phyloP scores from a whole-genome alignment of 2,888 invertebrate genomes.

The Tenthredo livida region DNA sequence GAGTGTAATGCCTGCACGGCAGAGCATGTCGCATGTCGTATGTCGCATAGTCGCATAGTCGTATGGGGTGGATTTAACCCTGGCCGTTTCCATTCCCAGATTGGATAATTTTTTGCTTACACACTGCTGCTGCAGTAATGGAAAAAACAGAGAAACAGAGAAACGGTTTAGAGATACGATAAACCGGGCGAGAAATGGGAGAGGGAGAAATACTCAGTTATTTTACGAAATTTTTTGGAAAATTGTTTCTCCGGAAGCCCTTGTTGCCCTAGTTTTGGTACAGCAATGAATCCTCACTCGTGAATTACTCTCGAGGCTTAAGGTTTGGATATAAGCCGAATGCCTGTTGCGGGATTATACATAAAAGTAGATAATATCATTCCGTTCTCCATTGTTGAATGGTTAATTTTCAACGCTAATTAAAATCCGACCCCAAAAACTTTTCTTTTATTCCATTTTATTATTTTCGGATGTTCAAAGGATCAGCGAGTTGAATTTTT shows the following conservation, averaged over 20 bases:
- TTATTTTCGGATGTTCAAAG: neutral
- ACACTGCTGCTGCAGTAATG: too few relatives aligned
- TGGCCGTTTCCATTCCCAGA: conserved; percentile 28
- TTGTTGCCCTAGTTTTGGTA: neutral
- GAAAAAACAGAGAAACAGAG: neutral
- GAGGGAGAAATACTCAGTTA: neutral
- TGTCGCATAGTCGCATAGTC: too few relatives aligned
- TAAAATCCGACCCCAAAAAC: neutral
- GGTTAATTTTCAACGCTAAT: neutral
- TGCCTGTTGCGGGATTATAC: neutral
- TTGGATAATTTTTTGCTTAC: conserved; percentile 44
- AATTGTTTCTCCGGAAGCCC: neutral
- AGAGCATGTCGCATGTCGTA: neutral
- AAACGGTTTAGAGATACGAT: too few relatives aligned
- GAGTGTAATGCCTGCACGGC: neutral
- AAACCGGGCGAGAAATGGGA: too few relatives aligned
- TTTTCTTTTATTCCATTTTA: neutral
- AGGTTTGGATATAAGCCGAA: neutral
- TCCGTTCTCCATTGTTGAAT: neutral
- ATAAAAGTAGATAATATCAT: neutral
- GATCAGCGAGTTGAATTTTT: too few relatives aligned
- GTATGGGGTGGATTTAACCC: too few relatives aligned
- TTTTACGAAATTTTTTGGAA: neutral
- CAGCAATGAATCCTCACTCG: neutral
- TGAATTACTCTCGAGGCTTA: neutral